Percentiles rank a stretch among this genome's conserved stretches.
Evolutionary conservation across 2,888 invertebrate species (phyloP).

Genomic region (Eubasilissa splendida): DNA sequence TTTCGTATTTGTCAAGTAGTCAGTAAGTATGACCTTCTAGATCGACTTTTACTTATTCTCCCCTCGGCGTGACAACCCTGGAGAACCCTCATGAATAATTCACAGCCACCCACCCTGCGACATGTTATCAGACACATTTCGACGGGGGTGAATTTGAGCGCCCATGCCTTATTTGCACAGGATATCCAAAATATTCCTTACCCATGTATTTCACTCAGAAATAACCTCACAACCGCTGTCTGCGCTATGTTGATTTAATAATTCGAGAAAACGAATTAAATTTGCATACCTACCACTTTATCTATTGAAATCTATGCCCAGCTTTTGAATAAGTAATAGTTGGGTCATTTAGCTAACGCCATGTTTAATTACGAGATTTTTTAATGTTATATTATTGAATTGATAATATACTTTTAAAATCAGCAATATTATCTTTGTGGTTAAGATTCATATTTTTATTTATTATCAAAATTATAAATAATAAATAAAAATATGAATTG

Average conservation of each 20-base stretch:
- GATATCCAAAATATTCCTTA: slow-evolving; percentile 22
- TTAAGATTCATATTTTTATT: too few relatives aligned
- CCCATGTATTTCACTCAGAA: slow-evolving; percentile 22
- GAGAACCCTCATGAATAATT: slow-evolving; percentile 45
- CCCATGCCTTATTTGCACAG: slow-evolving; percentile 40
- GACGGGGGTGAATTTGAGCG: slow-evolving; percentile 41
- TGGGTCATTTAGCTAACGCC: too few relatives aligned
- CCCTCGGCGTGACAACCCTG: slow-evolving; percentile 16
- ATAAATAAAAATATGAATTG: too few relatives aligned
- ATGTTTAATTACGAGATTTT: too few relatives aligned
- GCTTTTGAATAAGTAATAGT: not conserved
- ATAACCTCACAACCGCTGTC: slow-evolving; percentile 3
- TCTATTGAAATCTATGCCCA: not conserved
- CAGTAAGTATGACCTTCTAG: slow-evolving; percentile 39
- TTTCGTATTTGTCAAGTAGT: slow-evolving; percentile 36
- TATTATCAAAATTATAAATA: too few relatives aligned
- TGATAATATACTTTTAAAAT: too few relatives aligned
- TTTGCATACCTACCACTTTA: slow-evolving; percentile 2
- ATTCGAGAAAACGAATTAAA: slow-evolving; percentile 1
- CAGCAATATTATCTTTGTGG: too few relatives aligned
- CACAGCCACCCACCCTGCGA: slow-evolving; percentile 30
- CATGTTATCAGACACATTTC: slow-evolving; percentile 51
- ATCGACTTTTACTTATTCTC: slow-evolving; percentile 31
- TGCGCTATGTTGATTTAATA: slow-evolving; percentile 12
- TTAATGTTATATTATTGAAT: too few relatives aligned